Conservation (phyloP, 2,888 invertebrate genomes). For the Leucophenga maculata region DNA sequence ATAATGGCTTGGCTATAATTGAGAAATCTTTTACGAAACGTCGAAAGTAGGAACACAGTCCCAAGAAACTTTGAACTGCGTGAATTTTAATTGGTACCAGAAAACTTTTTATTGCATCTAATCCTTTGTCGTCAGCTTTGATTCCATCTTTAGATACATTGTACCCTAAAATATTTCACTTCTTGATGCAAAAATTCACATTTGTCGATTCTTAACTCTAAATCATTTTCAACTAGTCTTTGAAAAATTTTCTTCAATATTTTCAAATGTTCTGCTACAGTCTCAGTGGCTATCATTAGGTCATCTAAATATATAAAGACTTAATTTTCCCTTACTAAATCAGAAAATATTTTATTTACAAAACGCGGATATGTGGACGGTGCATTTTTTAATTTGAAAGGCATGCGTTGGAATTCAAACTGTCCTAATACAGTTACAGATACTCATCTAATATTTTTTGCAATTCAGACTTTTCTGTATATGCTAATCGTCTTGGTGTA, state of each 20-base stretch:
- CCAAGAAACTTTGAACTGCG: conserved; percentile 35
- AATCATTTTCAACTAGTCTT: conserved; percentile 35
- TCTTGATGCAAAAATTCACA: conserved; percentile 38
- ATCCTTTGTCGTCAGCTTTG: neutral
- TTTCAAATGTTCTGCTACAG: conserved; percentile 41
- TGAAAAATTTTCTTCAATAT: conserved; percentile 40
- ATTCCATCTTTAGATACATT: conserved; percentile 19
- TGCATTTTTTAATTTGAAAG: conserved; percentile 41
- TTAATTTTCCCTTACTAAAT: conserved; percentile 35
- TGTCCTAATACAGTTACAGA: neutral
- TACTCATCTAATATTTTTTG: conserved; percentile 24
- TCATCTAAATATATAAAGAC: conserved; percentile 51
- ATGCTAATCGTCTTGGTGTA: conserved; percentile 13
- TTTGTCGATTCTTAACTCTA: conserved; percentile 43
- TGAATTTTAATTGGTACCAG: conserved; percentile 24
- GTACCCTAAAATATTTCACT: conserved; percentile 28
- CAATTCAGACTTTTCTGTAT: conserved; percentile 19
- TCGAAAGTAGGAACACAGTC: conserved; percentile 37
- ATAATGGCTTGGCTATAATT: conserved; percentile 32
- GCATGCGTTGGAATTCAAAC: conserved; percentile 24
- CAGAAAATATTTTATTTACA: conserved; percentile 35
- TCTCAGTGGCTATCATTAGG: conserved; percentile 45
- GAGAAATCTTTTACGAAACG: conserved; percentile 37
- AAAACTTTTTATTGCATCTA: conserved; percentile 9
- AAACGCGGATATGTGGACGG: conserved; percentile 36